Percentiles rank a stretch among this genome's conserved stretches.
Conservation (phyloP, 2,797 vertebrate genomes). For the Gephyroberyx darwinii region DNA sequence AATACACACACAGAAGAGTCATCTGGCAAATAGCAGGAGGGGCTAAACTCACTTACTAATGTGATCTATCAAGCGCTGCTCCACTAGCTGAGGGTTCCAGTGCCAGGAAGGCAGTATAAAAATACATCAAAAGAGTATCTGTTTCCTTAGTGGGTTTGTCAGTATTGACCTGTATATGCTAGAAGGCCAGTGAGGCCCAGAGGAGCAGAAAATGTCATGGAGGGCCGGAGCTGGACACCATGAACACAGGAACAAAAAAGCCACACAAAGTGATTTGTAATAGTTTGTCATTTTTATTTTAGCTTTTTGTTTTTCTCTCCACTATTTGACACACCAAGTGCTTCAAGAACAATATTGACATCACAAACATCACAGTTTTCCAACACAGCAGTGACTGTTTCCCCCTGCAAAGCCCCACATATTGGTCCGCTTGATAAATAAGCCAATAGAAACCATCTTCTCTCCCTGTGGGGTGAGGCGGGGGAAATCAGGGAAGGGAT, state of each 20-base stretch:
- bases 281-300: conserved; percentile 62
- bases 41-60: too few relatives aligned
- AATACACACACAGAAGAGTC: too few relatives aligned
- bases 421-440: conserved; percentile 56
- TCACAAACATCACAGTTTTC: conserved; percentile 81
- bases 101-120: neutral
- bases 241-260: neutral
- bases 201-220: neutral
- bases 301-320: conserved; percentile 75
- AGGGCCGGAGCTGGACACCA: neutral
- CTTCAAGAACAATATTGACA: conserved; percentile 82
- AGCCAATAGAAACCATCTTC: conserved; percentile 47
- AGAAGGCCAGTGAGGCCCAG: neutral
- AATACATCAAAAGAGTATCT: neutral
- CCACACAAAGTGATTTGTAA: conserved; percentile 30
- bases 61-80: too few relatives aligned
- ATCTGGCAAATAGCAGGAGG: too few relatives aligned
- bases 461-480: conserved; percentile 39
- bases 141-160: neutral
- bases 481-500: conserved; percentile 45
- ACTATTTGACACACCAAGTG: conserved; percentile 88
- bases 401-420: conserved; percentile 49
- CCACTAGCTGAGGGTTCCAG: too few relatives aligned
- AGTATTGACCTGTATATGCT: neutral
- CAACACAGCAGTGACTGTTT: conserved; percentile 76